phyloP scores from a whole-genome alignment of 2,888 invertebrate genomes.

The Acanthoscelides obtectus region DNA sequence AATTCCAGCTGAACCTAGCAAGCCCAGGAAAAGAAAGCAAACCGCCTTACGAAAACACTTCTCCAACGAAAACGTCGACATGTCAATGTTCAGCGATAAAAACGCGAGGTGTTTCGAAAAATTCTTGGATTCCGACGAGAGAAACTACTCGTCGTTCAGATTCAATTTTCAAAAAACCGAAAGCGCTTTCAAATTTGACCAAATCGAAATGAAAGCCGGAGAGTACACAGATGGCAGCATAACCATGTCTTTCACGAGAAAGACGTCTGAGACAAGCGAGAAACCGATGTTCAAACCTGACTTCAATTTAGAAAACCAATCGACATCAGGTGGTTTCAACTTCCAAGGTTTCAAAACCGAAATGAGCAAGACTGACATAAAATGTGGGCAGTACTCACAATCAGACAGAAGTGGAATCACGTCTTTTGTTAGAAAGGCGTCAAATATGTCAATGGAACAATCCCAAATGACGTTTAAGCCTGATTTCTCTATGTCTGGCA shows the following conservation, averaged over 20 bases:
- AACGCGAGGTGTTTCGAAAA: slow-evolving; percentile 31
- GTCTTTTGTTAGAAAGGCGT: slow-evolving; percentile 10
- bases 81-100: slow-evolving; percentile 29
- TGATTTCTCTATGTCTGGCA: background rate
- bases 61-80: slow-evolving; percentile 18
- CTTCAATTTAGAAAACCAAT: too few species aligned
- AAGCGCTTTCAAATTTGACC: slow-evolving; percentile 17
- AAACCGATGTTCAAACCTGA: too few species aligned
- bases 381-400: too few species aligned
- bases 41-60: slow-evolving; percentile 9
- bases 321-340: too few species aligned
- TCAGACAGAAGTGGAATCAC: slow-evolving; percentile 13
- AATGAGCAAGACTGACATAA: too few species aligned
- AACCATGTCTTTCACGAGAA: slow-evolving; percentile 12
- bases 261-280: background rate
- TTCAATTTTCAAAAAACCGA: slow-evolving; percentile 13
- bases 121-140: slow-evolving; percentile 32
- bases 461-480: background rate
- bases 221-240: slow-evolving; percentile 19
- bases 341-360: too few species aligned
- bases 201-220: slow-evolving; percentile 7
- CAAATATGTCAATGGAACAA: background rate
- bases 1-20: slow-evolving; percentile 22
- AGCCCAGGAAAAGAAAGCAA: slow-evolving; percentile 8
- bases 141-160: slow-evolving; percentile 27